Evolutionary conservation across 2,888 invertebrate species (phyloP).

Genomic region (Trissonchulus latispiculum): DNA sequence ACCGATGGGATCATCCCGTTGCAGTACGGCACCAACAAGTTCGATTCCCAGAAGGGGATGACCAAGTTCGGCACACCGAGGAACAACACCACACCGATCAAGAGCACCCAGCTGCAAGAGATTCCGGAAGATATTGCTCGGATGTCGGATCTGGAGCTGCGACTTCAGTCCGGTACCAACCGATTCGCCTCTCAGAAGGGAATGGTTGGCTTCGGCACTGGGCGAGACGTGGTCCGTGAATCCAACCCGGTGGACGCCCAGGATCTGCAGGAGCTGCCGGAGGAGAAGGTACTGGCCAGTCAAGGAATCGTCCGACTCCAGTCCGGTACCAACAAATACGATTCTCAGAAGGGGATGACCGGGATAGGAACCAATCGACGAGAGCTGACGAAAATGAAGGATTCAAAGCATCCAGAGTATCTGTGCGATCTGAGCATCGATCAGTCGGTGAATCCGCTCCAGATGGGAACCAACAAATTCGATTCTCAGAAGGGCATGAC

Average conservation of each 20-base stretch:
- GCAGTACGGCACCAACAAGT: slow-evolving; percentile 22
- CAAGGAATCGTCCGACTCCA: slow-evolving; percentile 40
- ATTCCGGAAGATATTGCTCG: slow-evolving; percentile 44
- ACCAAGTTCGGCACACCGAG: slow-evolving; percentile 44
- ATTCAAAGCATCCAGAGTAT: slow-evolving; percentile 44
- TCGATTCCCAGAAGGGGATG: slow-evolving; percentile 30
- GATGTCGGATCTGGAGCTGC: slow-evolving; percentile 42
- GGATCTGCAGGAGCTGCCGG: slow-evolving; percentile 31
- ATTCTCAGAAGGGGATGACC: slow-evolving; percentile 38
- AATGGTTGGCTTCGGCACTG: slow-evolving; percentile 42
- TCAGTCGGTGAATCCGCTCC: slow-evolving; percentile 41
- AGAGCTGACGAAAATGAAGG: slow-evolving; percentile 42
- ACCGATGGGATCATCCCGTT: slow-evolving; percentile 37
- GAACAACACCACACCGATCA: slow-evolving; percentile 34
- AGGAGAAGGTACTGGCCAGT: slow-evolving; percentile 36
- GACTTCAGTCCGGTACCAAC: slow-evolving; percentile 42
- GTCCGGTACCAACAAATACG: slow-evolving; percentile 39
- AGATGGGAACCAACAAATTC: slow-evolving; percentile 42
- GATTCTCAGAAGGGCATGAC: slow-evolving; percentile 43
- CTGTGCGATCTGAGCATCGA: slow-evolving; percentile 39
- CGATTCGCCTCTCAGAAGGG: slow-evolving; percentile 43
- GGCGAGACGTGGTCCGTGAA: slow-evolving; percentile 43
- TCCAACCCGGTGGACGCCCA: not conserved
- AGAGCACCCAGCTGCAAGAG: slow-evolving; percentile 31
- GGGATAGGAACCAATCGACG: slow-evolving; percentile 42